Conservation (phyloP, 2,113 vertebrate species). For the Cinclus cinclus region DNA sequence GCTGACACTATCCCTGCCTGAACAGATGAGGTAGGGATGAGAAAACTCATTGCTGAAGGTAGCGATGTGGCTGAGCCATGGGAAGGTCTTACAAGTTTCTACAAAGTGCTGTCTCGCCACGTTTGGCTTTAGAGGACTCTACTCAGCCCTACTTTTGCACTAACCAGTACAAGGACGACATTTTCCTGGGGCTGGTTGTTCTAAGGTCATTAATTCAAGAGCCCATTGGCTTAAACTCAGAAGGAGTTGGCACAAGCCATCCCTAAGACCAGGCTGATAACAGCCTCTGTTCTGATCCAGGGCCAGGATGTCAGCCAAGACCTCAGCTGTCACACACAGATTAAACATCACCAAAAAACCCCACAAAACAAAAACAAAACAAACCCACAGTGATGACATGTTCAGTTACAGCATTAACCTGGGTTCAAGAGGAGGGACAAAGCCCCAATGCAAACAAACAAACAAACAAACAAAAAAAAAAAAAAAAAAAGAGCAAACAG, state of each 20-base stretch:
- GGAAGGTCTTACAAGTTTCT: neutral
- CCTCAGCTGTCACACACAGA: neutral
- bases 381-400: neutral
- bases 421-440: neutral
- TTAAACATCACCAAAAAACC: neutral
- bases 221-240: neutral
- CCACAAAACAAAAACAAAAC: neutral
- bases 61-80: rapidly evolving
- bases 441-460: neutral
- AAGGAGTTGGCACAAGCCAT: neutral
- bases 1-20: neutral
- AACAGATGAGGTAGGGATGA: neutral
- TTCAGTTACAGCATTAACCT: neutral
- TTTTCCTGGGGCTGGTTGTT: neutral
- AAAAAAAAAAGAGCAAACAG: neutral
- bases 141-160: neutral
- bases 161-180: neutral
- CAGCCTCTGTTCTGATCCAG: neutral
- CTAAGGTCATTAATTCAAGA: neutral
- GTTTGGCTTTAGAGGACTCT: neutral
- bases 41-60: neutral
- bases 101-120: neutral
- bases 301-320: neutral
- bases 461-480: neutral
- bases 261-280: neutral